Evolutionary conservation across 2,113 vertebrate species (phyloP), one percentile per base, ranked within the genome.

Genomic region (Calidris pygmaea): DNA sequence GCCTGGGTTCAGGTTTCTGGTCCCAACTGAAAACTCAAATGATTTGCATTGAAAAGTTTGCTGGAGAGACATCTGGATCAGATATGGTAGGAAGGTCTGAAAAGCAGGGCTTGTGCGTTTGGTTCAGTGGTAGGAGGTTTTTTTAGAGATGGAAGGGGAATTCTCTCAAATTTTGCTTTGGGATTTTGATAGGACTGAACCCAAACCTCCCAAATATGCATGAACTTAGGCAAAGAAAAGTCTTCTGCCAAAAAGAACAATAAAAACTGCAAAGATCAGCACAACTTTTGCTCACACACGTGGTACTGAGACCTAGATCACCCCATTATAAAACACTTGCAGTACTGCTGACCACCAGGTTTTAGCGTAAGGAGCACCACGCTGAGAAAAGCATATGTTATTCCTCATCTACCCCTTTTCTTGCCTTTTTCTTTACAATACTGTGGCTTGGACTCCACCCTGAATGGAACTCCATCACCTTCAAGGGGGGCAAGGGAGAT

Each of bases 101-200:
- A 89, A 81, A 85, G 56, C 34, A 48, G 74, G 52, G 30, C 21
- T 81, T 81, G 17, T 63, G 21, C 43, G 34, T 39, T 89, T 52
- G 47, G 20, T 81, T 85, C 48, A 60, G 73, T 39, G 37, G 10
- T 55, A 43, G 22, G 34, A 41, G 12, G 8, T 18, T 47, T 32
- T 67, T 86, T 86, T n/a, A 73, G 52, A 79, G 59, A 12, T 60
- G 30, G 52, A 55, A 80, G 27, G 29, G 32, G n/a, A 93, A 66
- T 65, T 95, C 26, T 59, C 6, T 75, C 43, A 37, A 8, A 26
- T 84, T 77, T 87, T 92, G 27, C 72, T 47, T 88, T 77, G 59
- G 22, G 48, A 52, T 96, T 96, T 96, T 88, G 72, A 78, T 86
- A 93, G 79, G 68, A 75, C 52, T 34, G 76, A 95, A 55, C 52